phyloP scores from a whole-genome alignment of 1,140 invertebrate genomes.

The Drosophila kanapiae region DNA sequence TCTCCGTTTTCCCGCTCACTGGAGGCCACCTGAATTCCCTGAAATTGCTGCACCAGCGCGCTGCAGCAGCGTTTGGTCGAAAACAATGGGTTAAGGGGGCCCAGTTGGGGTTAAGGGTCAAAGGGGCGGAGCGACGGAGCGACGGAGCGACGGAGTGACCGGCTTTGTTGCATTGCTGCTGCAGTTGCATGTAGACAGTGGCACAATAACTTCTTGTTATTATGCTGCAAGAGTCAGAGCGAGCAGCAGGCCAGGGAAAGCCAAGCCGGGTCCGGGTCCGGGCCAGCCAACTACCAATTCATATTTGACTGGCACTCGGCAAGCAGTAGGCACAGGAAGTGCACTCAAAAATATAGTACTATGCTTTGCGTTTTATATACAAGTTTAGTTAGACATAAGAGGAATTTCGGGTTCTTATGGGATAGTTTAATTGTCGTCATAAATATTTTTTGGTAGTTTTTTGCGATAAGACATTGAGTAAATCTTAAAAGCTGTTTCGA shows the following conservation, averaged over 20 bases:
- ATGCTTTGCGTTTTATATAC: no score
- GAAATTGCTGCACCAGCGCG: slow-evolving; percentile 31
- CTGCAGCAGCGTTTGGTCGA: slow-evolving; percentile 7
- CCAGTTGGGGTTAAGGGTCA: not conserved
- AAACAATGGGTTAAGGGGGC: slow-evolving; percentile 42
- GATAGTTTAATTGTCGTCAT: no score
- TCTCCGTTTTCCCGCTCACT: slow-evolving; percentile 46
- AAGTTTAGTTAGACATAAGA: not conserved
- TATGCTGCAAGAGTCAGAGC: slow-evolving; percentile 65
- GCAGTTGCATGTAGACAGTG: slow-evolving; percentile 69
- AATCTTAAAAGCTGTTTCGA: no score
- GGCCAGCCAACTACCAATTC: slow-evolving; percentile 62
- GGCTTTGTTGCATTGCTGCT: slow-evolving; percentile 44
- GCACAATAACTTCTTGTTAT: slow-evolving; percentile 78
- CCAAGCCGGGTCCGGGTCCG: slow-evolving; percentile 3
- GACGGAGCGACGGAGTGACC: slow-evolving; percentile 6
- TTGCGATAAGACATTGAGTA: no score
- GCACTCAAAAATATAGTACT: no score
- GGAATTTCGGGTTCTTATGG: not conserved
- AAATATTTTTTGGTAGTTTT: no score
- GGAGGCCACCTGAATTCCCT: slow-evolving; percentile 41
- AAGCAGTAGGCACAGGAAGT: slow-evolving; percentile 57
- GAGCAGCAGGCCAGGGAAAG: slow-evolving; percentile 15
- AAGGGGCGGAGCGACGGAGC: not conserved
- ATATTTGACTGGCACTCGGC: slow-evolving; percentile 79